Percentiles rank a stretch among this genome's conserved stretches.
phyloP scores from a whole-genome alignment of 2,888 invertebrate species.

The Dicranocentrus wangi region DNA sequence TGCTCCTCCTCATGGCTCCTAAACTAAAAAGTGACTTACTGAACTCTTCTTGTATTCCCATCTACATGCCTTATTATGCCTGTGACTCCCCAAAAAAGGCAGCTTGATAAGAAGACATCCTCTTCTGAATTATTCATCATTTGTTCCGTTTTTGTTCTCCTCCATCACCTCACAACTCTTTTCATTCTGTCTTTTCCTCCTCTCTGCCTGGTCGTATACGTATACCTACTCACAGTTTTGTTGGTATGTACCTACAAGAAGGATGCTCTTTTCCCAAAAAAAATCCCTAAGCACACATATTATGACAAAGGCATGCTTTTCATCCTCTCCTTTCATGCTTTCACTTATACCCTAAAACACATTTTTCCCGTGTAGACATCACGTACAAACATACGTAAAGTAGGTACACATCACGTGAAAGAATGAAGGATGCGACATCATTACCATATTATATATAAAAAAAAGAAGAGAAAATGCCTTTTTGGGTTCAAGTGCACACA shows the following conservation, averaged over 20 bases:
- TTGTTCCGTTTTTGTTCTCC: constrained; percentile 35
- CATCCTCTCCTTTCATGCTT: not conserved
- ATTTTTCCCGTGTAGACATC: not conserved
- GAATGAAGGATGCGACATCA: constrained; percentile 24
- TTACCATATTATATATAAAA: not conserved
- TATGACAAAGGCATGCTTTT: constrained; percentile 31
- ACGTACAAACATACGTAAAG: not conserved
- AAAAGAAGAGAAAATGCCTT: not conserved
- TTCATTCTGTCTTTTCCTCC: not conserved
- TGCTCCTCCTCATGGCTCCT: not conserved
- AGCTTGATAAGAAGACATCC: constrained; percentile 36
- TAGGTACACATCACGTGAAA: constrained; percentile 2
- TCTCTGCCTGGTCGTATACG: not conserved
- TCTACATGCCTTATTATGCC: not conserved
- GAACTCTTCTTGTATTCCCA: not conserved
- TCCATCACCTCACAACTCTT: constrained; percentile 43
- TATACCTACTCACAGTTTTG: not conserved
- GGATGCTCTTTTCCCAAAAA: not conserved
- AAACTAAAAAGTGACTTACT: not conserved
- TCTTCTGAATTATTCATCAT: constrained; percentile 57
- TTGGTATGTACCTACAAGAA: not conserved
- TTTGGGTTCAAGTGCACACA: not conserved
- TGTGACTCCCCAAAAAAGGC: not conserved
- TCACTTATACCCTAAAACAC: not conserved
- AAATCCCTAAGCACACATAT: constrained; percentile 33